These are phyloP conservation scores for Serranus cabrilla DNA, from an alignment of 2,797 vertebrate genomes.

Conservation along the genomic window DNA sequence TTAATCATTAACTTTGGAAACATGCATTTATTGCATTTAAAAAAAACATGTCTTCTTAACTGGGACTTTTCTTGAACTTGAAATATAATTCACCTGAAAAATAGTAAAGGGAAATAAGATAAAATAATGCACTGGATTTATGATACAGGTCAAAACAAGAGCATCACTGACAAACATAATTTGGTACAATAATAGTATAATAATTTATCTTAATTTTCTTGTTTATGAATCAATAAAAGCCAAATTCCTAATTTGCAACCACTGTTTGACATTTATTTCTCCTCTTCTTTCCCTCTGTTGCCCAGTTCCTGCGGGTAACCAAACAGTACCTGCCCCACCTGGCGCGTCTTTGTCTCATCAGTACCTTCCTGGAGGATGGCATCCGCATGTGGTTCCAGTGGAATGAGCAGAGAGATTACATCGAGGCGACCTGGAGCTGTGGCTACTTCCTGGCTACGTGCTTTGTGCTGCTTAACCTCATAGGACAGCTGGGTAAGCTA, in stretches of 20 bases:
- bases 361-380: slow-evolving; percentile 98
- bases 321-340: slow-evolving; percentile 98
- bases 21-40: too few relatives aligned
- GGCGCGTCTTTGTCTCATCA: slow-evolving; percentile 96
- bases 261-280: background rate
- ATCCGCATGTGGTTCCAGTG: slow-evolving; percentile 99
- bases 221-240: too few relatives aligned
- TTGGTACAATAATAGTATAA: too few relatives aligned
- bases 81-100: too few relatives aligned
- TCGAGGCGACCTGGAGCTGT: slow-evolving; percentile 95
- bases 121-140: too few relatives aligned
- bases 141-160: too few relatives aligned
- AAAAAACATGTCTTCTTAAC: too few relatives aligned
- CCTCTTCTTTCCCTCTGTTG: slow-evolving; percentile 1
- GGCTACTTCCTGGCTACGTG: slow-evolving; percentile 95
- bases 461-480: slow-evolving; percentile 96
- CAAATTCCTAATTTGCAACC: background rate
- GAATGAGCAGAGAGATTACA: slow-evolving; percentile 98
- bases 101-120: too few relatives aligned
- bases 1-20: too few relatives aligned
- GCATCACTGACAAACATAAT: too few relatives aligned
- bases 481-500: slow-evolving; percentile 96
- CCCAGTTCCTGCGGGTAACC: slow-evolving; percentile 94
- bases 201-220: too few relatives aligned
- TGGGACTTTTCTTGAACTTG: too few relatives aligned